Evolutionary conservation across 2,797 vertebrate genomes (phyloP), one percentile per base, ranked within the genome.

Genomic region (Naso thynnoides): DNA sequence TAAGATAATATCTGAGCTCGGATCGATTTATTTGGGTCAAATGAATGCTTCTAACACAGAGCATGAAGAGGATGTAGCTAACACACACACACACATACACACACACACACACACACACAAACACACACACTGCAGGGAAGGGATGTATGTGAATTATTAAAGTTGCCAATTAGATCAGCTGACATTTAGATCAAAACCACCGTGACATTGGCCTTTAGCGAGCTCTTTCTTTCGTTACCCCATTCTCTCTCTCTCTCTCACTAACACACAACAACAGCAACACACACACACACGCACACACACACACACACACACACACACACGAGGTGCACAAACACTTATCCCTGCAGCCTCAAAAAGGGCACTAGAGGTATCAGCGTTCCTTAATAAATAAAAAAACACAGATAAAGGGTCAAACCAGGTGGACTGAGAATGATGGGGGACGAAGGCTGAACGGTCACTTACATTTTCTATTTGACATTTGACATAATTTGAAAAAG

Each of bases 171-270:
- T 94, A 94, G 87, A 86, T 60, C 61, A 78, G 76, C 78, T 94
- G 93, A 92, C 92, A 94, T 94, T 95, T 93, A 84, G 89, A 93
- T 93, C 90, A 94, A 91, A 91, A 90, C 86, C 87, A 86, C 86
- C 72, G 67, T 83, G 89, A 91, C 81, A 78, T 63, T 88, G 88
- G 78, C 91, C 89, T 93, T 94, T 89, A 90, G 76, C 41, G 8
- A 63, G 67, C 76, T 58, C 55, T 69, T 55, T 81, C 71, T 55
- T 56, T 36, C 75, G 53, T 53, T 31, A 73, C 31, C 29, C 53
- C 48, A 29, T 48, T 74, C 79, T 61, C 64, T 54, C 27, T 5
- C 57, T n/a, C 27, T 7, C 42, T 33, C 31, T 33, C 5, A 7
- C 5, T 33, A 6, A 3, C 5, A 33, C 5, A 33, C 31, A 33